Evolutionary conservation across 2,888 invertebrate species (phyloP), one percentile per base, ranked within the genome.

Genomic region (Tachina fera): DNA sequence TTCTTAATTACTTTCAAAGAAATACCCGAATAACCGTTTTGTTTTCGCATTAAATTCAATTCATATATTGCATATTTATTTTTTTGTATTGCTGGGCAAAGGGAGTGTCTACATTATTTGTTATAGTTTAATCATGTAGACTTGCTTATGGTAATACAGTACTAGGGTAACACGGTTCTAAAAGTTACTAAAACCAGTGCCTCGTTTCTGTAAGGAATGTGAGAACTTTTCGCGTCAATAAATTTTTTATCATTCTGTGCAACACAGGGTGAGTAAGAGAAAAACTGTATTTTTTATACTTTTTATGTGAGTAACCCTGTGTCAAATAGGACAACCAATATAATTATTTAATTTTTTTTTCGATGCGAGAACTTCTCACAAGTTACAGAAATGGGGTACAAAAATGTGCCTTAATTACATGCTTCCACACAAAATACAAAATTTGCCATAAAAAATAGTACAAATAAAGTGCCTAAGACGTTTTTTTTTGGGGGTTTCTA

Each of bases 321-420:
- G n/a, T n/a, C n/a, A n/a, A n/a, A n/a, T n/a, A n/a, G n/a, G n/a
- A n/a, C n/a, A n/a, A n/a, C n/a, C n/a, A n/a, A n/a, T n/a, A n/a
- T n/a, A n/a, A n/a, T n/a, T n/a, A n/a, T n/a, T n/a, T n/a, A n/a
- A n/a, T n/a, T n/a, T n/a, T n/a, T n/a, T n/a, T n/a, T n/a, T n/a
- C n/a, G n/a, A n/a, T n/a, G n/a, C n/a, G n/a, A n/a, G n/a, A n/a
- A n/a, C n/a, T n/a, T n/a, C n/a, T n/a, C n/a, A n/a, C n/a, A n/a
- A n/a, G n/a, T n/a, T n/a, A n/a, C n/a, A n/a, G n/a, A n/a, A n/a
- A n/a, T n/a, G n/a, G n/a, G n/a, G n/a, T n/a, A n/a, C n/a, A n/a
- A 47, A 58, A 72, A 43, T 63, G 85, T 87, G 85, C 70, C 87
- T 82, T 82, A 67, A 77, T 63, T 19, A 16, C 22, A 49, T 13